A percentile compares a stretch with the other conserved stretches of the same genome.
Evolutionary conservation across 2,888 invertebrate genomes (phyloP).

Genomic region (Ormyrus thymus): DNA sequence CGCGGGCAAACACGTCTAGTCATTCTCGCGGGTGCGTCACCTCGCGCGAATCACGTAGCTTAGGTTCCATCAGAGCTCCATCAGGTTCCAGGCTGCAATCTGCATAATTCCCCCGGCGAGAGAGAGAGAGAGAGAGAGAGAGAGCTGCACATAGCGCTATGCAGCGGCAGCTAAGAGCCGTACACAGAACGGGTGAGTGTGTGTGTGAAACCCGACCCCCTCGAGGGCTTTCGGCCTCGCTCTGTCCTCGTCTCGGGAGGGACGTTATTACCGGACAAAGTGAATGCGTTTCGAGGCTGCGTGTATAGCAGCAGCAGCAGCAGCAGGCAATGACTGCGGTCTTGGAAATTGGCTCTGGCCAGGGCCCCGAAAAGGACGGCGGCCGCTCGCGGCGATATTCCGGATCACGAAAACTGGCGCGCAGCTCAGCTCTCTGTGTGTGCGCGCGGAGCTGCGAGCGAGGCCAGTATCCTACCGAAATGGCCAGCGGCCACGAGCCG

Average conservation of each 20-base stretch:
- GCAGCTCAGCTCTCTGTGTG: neutral
- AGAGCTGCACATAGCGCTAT: no score
- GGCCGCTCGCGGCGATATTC: neutral
- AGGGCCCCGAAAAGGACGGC: neutral
- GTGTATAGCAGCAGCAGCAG: neutral
- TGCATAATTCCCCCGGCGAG: conserved; percentile 72
- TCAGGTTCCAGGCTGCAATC: conserved; percentile 73
- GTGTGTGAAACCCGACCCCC: conserved; percentile 59
- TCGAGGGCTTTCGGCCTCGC: conserved; percentile 48
- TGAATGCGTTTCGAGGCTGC: conserved; percentile 22
- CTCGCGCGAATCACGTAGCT: conserved; percentile 60
- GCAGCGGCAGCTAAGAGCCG: conserved; percentile 52
- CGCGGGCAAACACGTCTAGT: neutral
- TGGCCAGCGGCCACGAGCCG: neutral
- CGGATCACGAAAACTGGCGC: conserved; percentile 30
- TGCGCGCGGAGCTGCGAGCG: neutral
- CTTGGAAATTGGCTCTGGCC: neutral
- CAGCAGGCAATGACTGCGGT: conserved; percentile 1
- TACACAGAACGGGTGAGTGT: conserved; percentile 40
- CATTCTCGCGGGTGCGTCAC: neutral
- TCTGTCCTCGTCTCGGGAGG: conserved; percentile 1
- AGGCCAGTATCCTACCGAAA: conserved; percentile 2
- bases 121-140: conserved; percentile 55
- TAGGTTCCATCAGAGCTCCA: conserved; percentile 67
- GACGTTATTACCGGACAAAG: conserved; percentile 53